phyloP scores from a whole-genome alignment of 1,140 invertebrate species.

The Bacillus rossius region DNA sequence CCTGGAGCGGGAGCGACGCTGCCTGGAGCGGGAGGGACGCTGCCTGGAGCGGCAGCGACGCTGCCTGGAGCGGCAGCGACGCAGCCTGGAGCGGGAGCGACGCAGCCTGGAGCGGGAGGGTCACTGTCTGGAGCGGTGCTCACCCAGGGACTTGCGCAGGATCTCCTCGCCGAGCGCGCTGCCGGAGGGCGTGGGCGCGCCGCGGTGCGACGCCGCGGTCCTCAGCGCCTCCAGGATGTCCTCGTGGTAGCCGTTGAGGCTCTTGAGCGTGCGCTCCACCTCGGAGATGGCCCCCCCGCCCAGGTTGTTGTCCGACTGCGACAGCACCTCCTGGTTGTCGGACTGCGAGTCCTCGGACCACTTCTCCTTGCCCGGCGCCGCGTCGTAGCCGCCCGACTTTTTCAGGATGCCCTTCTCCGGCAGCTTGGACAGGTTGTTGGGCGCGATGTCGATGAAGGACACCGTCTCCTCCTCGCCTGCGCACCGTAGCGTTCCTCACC shows the following conservation, averaged over 20 bases:
- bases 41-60: too few relatives aligned
- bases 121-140: too few relatives aligned
- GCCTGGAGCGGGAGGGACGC: too few relatives aligned
- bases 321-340: slow-evolving; percentile 63
- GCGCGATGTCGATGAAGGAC: slow-evolving; percentile 73
- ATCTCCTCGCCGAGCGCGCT: slow-evolving; percentile 56
- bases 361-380: slow-evolving; percentile 45
- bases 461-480: slow-evolving; percentile 68
- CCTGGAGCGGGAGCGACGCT: too few relatives aligned
- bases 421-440: slow-evolving; percentile 67
- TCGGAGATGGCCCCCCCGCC: slow-evolving; percentile 39
- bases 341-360: slow-evolving; percentile 63
- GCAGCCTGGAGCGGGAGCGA: too few relatives aligned
- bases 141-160: slow-evolving; percentile 57
- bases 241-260: slow-evolving; percentile 87
- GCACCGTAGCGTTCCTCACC: neutral
- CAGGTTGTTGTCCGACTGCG: slow-evolving; percentile 59
- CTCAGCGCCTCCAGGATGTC: slow-evolving; percentile 84
- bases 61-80: too few relatives aligned
- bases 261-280: slow-evolving; percentile 78
- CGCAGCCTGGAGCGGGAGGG: too few relatives aligned
- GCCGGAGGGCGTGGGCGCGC: slow-evolving; percentile 51
- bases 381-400: slow-evolving; percentile 65
- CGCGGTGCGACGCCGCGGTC: slow-evolving; percentile 67
- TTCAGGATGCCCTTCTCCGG: slow-evolving; percentile 85